Percentiles rank a stretch among this genome's conserved stretches.
Evolutionary conservation across 1,140 invertebrate species (phyloP).

Genomic region (Heliconius himera): DNA sequence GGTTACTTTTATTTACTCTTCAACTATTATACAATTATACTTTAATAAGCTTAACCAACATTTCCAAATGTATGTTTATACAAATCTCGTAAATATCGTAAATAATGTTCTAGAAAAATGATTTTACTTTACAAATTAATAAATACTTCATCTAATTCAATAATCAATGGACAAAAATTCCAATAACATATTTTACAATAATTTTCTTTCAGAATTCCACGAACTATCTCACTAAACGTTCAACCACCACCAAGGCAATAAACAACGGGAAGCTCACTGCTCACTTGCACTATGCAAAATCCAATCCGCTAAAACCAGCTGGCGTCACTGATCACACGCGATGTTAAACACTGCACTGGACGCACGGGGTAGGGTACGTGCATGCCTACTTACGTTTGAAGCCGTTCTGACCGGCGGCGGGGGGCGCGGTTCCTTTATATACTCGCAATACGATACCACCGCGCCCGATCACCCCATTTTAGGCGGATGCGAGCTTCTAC

Average conservation of each 20-base stretch:
- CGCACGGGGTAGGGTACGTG: constrained; percentile 61
- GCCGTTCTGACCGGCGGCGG: constrained; percentile 92
- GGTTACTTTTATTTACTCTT: constrained; percentile 13
- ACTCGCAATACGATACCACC: constrained; percentile 91
- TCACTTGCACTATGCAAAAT: constrained; percentile 67
- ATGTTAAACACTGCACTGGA: constrained; percentile 50
- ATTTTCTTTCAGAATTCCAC: constrained; percentile 21
- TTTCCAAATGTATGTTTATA: background rate
- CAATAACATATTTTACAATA: background rate
- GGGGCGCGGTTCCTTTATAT: constrained; percentile 89
- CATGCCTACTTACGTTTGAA: constrained; percentile 87
- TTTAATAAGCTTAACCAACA: background rate
- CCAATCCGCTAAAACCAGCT: constrained; percentile 64
- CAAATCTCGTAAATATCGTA: background rate
- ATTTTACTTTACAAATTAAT: background rate
- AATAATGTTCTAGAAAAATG: background rate
- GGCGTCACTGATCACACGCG: constrained; percentile 57
- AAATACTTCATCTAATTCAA: background rate
- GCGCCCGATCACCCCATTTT: constrained; percentile 85
- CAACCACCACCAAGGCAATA: constrained; percentile 61
- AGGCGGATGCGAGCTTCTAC: constrained; percentile 78
- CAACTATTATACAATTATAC: background rate
- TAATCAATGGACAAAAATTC: background rate
- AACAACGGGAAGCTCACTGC: constrained; percentile 61
- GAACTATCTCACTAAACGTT: constrained; percentile 38